phyloP scores from a whole-genome alignment of 2,113 vertebrate species.

The Apaloderma vittatum region DNA sequence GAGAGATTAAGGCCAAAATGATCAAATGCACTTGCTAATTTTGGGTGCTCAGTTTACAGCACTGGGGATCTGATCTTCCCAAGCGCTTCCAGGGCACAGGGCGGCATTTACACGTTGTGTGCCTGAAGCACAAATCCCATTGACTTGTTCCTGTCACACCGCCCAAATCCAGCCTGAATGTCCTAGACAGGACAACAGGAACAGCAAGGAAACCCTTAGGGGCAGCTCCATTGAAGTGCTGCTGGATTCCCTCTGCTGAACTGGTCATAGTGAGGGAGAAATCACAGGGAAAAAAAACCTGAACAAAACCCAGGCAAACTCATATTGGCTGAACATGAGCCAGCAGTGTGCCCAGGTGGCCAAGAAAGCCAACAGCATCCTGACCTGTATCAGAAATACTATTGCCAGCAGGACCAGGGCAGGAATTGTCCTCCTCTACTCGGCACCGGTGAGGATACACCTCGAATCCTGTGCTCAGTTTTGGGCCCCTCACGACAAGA shows the following conservation, averaged over 20 bases:
- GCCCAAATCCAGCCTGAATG: neutral
- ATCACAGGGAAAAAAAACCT: fast-evolving
- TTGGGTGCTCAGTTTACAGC: neutral
- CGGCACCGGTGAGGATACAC: fast-evolving
- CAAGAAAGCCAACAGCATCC: neutral
- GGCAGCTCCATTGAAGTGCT: neutral
- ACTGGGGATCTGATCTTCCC: neutral
- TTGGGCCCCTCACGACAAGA: neutral
- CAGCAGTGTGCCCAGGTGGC: neutral
- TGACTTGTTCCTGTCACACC: neutral
- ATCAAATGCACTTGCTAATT: neutral
- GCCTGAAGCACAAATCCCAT: neutral
- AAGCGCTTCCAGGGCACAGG: neutral
- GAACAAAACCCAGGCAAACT: neutral
- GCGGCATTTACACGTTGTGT: fast-evolving
- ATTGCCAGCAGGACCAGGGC: neutral
- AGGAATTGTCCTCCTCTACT: neutral
- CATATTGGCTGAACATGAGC: neutral
- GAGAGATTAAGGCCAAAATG: constrained; percentile 13
- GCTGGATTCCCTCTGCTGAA: neutral
- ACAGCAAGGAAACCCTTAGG: neutral
- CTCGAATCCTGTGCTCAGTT: neutral
- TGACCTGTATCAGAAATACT: fast-evolving
- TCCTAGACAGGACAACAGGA: neutral
- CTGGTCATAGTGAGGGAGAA: neutral